Evolutionary conservation across 2,888 invertebrate species (phyloP), one percentile per base, ranked within the genome.

Genomic region (Palloptera scutellata): DNA sequence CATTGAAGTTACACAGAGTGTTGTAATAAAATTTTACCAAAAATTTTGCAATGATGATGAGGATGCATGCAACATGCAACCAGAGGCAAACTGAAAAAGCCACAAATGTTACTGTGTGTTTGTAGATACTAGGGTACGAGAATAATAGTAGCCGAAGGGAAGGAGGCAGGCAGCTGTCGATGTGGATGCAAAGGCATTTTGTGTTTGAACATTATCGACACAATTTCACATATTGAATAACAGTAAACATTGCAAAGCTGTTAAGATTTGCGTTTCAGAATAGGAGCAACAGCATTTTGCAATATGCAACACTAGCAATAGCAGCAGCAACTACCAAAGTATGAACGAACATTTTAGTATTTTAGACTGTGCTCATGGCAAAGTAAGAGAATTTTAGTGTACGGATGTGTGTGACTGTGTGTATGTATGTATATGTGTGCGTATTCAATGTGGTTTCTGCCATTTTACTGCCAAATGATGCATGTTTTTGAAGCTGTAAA

Each of bases 391-490:
- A 30, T 30, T 54, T 41, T 59, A 17, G 52, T 66, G 20, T 42
- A 20, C 19, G 42, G n/a, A 19, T 45, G 45, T 17, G 30, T 41
- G 41, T 20, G 17, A 60, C 19, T 43, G 59, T 53, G 15, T 51
- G 61, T 52, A 15, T 59, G 45, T 55, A 48, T 61, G 51, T 67
- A 55, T 51, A 51, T 42, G 45, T 65, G 62, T 69, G 65, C 64
- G 68, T 73, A 70, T 71, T 70, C 66, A 70, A 72, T 73, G 74
- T 63, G 74, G 74, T 72, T 74, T 72, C 63, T 69, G 66, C 52
- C 72, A 72, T 69, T 74, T 74, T 74, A 67, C 71, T 73, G 68
- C 67, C 73, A 74, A 74, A 74, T 74, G 74, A 72, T 72, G 73
- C 72, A 67, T 72, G 71, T 42, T 1, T 17, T 40, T 19, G 30